Evolutionary conservation across 2,888 invertebrate genomes (phyloP).

Genomic region (Mechanitis mazaeus): DNA sequence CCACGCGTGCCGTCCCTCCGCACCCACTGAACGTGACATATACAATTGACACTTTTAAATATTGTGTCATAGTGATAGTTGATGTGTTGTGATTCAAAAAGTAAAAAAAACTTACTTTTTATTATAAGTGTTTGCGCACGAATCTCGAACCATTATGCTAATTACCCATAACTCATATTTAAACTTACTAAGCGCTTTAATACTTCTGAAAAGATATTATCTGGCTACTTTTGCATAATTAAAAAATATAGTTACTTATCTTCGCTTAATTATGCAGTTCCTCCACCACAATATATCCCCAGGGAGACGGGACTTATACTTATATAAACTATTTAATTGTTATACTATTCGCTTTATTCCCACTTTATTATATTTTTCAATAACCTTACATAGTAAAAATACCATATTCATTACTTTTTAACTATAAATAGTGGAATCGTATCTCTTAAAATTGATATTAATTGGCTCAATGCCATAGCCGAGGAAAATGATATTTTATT

Average conservation of each 20-base stretch:
- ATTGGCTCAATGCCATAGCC: no score
- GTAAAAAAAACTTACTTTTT: not conserved
- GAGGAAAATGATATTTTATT: no score
- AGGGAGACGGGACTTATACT: not conserved
- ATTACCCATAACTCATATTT: constrained; percentile 2
- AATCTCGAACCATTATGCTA: not conserved
- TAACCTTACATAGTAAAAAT: no score
- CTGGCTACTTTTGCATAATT: constrained; percentile 16
- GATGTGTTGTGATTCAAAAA: constrained; percentile 2
- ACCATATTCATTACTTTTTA: no score
- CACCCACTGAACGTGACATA: constrained; percentile 28
- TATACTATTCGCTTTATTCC: no score
- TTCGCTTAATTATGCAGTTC: constrained; percentile 2
- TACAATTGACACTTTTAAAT: constrained; percentile 24
- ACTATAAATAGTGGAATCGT: no score
- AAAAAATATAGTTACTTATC: constrained; percentile 8
- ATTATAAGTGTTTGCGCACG: no score
- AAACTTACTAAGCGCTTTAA: constrained; percentile 4
- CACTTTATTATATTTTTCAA: no score
- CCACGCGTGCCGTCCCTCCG: constrained; percentile 44
- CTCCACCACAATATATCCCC: constrained; percentile 9
- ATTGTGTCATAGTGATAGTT: constrained; percentile 33
- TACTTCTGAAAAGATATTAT: not conserved
- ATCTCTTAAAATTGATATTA: no score
- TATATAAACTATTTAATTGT: no score